phyloP scores from a whole-genome alignment of 2,797 vertebrate genomes.

The Halcyon badia region DNA sequence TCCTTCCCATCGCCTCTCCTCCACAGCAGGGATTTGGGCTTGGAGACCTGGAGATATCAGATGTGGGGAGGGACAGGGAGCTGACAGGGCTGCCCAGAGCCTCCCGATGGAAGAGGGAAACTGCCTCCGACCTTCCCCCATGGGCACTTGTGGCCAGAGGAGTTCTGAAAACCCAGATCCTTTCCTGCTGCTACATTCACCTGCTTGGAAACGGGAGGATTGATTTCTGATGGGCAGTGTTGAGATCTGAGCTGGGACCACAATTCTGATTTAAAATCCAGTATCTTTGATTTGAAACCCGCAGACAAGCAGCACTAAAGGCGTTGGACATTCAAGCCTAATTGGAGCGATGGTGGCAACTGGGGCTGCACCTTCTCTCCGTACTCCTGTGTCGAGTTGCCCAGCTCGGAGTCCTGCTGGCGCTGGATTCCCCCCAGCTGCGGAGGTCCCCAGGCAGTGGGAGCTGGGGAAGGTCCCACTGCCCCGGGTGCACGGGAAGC shows the following conservation, averaged over 20 bases:
- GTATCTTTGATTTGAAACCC: not conserved
- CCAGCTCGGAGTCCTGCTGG: rapidly evolving
- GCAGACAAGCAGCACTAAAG: not conserved
- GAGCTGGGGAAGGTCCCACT: rapidly evolving
- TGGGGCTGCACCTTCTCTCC: not conserved
- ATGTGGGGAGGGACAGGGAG: not conserved
- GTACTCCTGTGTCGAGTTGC: rapidly evolving
- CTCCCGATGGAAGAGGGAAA: rapidly evolving
- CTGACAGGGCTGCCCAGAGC: not conserved
- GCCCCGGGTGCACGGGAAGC: not conserved
- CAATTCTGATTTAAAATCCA: not conserved
- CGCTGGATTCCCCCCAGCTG: rapidly evolving
- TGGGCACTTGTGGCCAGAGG: not conserved
- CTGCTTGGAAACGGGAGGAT: not conserved
- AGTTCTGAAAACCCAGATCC: not conserved
- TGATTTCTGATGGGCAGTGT: not conserved
- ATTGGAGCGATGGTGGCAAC: rapidly evolving
- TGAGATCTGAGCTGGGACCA: not conserved
- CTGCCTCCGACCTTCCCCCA: rapidly evolving
- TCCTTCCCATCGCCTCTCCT: not conserved
- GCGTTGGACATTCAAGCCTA: not conserved
- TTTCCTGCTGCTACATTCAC: not conserved
- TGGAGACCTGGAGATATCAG: not conserved
- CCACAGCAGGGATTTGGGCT: rapidly evolving
- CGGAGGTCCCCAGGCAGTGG: not conserved